These are phyloP conservation scores for Sebastes miniatus DNA, from an alignment of 2,797 vertebrate species.

Conservation along the genomic window DNA sequence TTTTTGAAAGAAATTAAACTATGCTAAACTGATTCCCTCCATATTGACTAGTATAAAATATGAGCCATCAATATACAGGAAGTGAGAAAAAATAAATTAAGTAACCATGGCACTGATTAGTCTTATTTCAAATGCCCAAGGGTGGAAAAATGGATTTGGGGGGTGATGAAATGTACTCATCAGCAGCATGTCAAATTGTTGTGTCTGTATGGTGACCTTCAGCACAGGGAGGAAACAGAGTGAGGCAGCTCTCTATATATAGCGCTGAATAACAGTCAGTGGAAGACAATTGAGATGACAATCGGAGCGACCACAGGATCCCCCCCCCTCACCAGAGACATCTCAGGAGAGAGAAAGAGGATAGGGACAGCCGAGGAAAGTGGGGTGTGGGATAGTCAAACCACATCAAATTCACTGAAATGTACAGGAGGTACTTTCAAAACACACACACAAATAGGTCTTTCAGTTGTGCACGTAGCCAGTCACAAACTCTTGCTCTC, in stretches of 20 bases:
- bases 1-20: background rate
- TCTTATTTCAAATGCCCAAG: constrained; percentile 29
- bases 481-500: constrained; percentile 10
- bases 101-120: constrained; percentile 19
- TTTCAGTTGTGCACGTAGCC: background rate
- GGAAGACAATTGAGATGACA: constrained; percentile 69
- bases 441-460: constrained; percentile 22
- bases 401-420: constrained; percentile 1
- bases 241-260: constrained; percentile 54
- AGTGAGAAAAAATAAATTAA: background rate
- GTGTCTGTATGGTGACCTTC: constrained; percentile 59
- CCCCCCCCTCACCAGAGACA: constrained; percentile 65
- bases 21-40: background rate
- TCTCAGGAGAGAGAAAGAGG: constrained; percentile 19
- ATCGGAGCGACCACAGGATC: constrained; percentile 76
- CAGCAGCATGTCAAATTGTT: constrained; percentile 38
- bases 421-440: constrained; percentile 2
- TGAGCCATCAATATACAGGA: constrained; percentile 30
- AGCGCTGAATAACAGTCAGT: constrained; percentile 50
- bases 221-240: constrained; percentile 40
- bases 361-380: background rate
- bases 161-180: constrained; percentile 28
- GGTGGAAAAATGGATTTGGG: constrained; percentile 23
- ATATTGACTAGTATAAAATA: background rate
- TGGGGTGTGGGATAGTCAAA: constrained; percentile 1